Evolutionary conservation across 2,797 vertebrate species (phyloP).

Genomic region (Arctocebus calabarensis): DNA sequence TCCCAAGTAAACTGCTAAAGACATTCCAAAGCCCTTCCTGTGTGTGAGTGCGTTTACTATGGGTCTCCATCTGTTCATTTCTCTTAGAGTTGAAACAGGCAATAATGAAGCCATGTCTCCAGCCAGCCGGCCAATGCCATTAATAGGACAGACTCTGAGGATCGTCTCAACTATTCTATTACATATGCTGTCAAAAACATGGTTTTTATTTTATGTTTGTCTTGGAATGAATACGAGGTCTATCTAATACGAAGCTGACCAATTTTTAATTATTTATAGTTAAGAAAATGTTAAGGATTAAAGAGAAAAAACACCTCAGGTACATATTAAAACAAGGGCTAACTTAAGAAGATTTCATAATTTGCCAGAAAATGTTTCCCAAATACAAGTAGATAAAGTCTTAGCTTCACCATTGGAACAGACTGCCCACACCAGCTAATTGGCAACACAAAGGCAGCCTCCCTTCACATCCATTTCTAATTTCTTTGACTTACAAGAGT

Average conservation of each 20-base stretch:
- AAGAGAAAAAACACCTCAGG: not conserved
- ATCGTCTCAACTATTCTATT: not conserved
- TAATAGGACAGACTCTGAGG: not conserved
- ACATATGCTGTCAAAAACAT: not conserved
- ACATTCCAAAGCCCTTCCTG: not conserved
- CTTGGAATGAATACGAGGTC: not conserved
- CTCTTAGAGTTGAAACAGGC: not conserved
- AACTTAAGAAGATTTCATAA: not conserved
- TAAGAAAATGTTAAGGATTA: not conserved
- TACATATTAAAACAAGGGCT: not conserved
- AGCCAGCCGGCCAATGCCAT: not conserved
- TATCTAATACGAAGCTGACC: not conserved
- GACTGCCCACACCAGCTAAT: not conserved
- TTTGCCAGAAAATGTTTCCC: not conserved
- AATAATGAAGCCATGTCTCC: not conserved
- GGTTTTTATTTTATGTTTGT: not conserved
- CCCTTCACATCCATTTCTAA: not conserved
- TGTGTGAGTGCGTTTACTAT: not conserved
- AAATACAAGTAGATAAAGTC: not conserved
- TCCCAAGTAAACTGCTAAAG: constrained; percentile 24
- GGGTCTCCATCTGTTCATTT: constrained; percentile 26
- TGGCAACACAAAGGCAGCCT: not conserved
- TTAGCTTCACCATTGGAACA: not conserved
- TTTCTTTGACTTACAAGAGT: not conserved
- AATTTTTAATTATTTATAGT: not conserved